Base-by-base conservation (phyloP, 37 sponge, comb jelly and placozoan genomes). In the Beroe forskalii region DNA sequence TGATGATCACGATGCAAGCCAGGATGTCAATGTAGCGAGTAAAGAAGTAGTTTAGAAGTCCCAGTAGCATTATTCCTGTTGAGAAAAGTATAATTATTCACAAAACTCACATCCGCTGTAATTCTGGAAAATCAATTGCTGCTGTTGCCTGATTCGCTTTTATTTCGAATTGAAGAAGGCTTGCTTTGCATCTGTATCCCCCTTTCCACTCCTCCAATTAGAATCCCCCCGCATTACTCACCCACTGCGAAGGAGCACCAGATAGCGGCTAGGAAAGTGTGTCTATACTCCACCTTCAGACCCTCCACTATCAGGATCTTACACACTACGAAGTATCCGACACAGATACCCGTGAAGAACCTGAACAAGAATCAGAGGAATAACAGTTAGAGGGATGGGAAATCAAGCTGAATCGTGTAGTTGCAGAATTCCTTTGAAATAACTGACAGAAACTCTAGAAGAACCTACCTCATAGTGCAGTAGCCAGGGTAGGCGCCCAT, bases 181-280 rank as follows among this genome's bases (percentile, higher is more conserved):
- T 20, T 55, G 60, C 60, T 17, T 17, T 17, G 17, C 60, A 55
- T 17, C 60, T 20, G 60, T 55, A 17, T 55, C 9, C 9, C 14
- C 14, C 17, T 9, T 55, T 55, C 60, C 9, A 55, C 60, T 55
- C 9, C 60, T 55, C 17, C 60, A 19, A 19, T 55, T 55, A n/a
- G n/a, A n/a, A n/a, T n/a, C n/a, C n/a, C n/a, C n/a, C n/a, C n/a
- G n/a, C n/a, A n/a, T n/a, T 17, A n/a, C n/a, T 12, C 35, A 72
- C 75, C 75, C 19, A 37, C 1, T 36, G 75, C 23, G 40, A 72
- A 72, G 35, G 40, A 72, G 75, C 37, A 37, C 75, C 75, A 72
- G 39, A 72, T 72, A 3, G 75, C 4, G 8, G 75, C 75, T 3
- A 37, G 9, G 22, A 72, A 72, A 12, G 39, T 37, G 40, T 72